A percentile compares a stretch with the other conserved stretches of the same genome.
Evolutionary conservation across 2,797 vertebrate species (phyloP).

Genomic region (Pseudomugil tenellus): DNA sequence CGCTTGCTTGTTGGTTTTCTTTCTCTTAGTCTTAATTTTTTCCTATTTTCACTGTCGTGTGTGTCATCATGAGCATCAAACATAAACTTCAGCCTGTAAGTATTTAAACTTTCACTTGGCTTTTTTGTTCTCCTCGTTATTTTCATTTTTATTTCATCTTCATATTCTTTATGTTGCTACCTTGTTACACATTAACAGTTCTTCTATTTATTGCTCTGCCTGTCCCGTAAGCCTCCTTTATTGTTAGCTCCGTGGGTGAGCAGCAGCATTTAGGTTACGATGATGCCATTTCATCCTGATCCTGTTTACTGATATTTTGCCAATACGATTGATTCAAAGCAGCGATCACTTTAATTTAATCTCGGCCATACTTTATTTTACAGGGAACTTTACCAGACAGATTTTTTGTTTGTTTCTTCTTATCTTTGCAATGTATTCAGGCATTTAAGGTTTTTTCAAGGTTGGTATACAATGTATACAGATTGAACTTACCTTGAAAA

Average conservation of each 20-base stretch:
- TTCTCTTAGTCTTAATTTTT: constrained; percentile 41
- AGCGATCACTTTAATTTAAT: not conserved
- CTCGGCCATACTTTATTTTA: constrained; percentile 2
- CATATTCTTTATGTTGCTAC: constrained; percentile 4
- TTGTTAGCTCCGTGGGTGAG: constrained; percentile 16
- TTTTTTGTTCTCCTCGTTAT: constrained; percentile 21
- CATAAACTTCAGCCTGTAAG: constrained; percentile 84
- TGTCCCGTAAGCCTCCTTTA: not conserved
- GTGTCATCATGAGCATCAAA: constrained; percentile 82
- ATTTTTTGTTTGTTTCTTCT: not conserved
- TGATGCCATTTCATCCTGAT: not conserved
- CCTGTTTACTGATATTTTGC: not conserved
- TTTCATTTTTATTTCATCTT: constrained; percentile 11
- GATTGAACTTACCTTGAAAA: not conserved
- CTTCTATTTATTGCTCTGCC: not conserved
- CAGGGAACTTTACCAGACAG: not conserved
- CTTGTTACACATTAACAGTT: not conserved
- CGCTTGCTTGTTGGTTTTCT: constrained; percentile 27
- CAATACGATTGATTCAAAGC: not conserved
- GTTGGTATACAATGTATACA: not conserved
- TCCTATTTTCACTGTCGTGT: constrained; percentile 47
- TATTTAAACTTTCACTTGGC: constrained; percentile 44
- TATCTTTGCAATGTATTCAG: not conserved
- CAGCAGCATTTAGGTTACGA: not conserved
- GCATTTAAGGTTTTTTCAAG: not conserved